Evolutionary conservation across 1,140 invertebrate genomes (phyloP), one percentile per base, ranked within the genome.

Genomic region (Dendrolimus kikuchii): DNA sequence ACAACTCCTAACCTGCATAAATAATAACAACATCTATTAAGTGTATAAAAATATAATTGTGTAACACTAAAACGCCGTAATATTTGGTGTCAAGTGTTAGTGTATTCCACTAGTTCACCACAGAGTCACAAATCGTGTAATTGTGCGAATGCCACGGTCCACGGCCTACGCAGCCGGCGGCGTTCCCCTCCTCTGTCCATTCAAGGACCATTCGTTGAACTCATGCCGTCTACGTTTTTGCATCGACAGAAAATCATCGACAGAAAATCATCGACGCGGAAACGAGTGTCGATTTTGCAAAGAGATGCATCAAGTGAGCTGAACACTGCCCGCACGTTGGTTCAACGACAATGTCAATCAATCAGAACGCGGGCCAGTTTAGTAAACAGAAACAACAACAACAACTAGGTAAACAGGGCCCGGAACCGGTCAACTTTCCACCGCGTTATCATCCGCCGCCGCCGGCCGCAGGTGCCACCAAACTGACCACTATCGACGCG

Each of bases 391-490:
- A 81, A 75, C 79, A 78, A 63, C 81, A 84, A 84, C 81, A 78
- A 63, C 81, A 84, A 84, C 66, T 83, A 77, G 80, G 81, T 73
- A 86, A 86, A 79, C 83, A 84, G 69, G 79, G 68, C 60, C 66
- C 78, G 55, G 81, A 83, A 77, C 76, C 78, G 72, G 77, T 81
- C 74, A 80, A 74, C 74, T 86, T 84, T 81, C 87, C 85, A 68
- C 87, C 83, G 67, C 80, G 85, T 39, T 87, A 88, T 70, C 85
- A 87, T 67, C 84, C 86, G 65, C 83, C 86, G 55, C 81, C 81
- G 67, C 71, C 80, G 64, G 77, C 85, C 68, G 71, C 78, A 56
- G 64, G 77, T 60, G 63, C 68, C 56, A 74, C 71, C 46, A 81
- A 77, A 57, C 66, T 79, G 63, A 62, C 69, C 72, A 77, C 80